A percentile compares a stretch with the other conserved stretches of the same genome.
Evolutionary conservation across 2,888 invertebrate species (phyloP).

Genomic region (Rotaria magnacalcarata): DNA sequence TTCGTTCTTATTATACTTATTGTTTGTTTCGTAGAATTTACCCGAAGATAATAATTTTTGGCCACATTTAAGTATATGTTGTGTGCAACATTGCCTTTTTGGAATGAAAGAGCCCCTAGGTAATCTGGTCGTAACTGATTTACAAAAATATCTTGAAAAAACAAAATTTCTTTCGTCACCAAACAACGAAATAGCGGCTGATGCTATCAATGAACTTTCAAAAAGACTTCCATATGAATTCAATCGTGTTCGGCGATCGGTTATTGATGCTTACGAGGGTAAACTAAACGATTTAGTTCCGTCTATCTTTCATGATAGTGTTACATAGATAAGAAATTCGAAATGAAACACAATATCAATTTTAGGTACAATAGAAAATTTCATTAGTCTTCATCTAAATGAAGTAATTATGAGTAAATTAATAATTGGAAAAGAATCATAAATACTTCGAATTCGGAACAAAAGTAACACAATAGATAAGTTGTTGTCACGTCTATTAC

Average conservation of each 20-base stretch:
- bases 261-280: background rate
- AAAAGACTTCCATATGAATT: background rate
- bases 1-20: background rate
- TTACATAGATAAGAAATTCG: too few relatives aligned
- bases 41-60: background rate
- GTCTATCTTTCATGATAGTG: too few relatives aligned
- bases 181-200: background rate
- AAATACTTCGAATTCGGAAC: too few relatives aligned
- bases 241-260: background rate
- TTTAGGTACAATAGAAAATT: too few relatives aligned
- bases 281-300: background rate
- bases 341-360: too few relatives aligned
- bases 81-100: background rate
- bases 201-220: background rate
- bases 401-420: too few relatives aligned
- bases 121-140: background rate
- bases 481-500: too few relatives aligned
- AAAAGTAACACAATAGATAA: too few relatives aligned
- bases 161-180: background rate
- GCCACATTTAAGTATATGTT: conserved; percentile 13
- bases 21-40: background rate
- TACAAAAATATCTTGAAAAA: background rate
- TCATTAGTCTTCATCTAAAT: too few relatives aligned
- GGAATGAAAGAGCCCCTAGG: background rate
- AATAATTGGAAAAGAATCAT: too few relatives aligned